Conservation (phyloP, 2,113 vertebrate genomes). For the Engraulis encrasicolus region DNA sequence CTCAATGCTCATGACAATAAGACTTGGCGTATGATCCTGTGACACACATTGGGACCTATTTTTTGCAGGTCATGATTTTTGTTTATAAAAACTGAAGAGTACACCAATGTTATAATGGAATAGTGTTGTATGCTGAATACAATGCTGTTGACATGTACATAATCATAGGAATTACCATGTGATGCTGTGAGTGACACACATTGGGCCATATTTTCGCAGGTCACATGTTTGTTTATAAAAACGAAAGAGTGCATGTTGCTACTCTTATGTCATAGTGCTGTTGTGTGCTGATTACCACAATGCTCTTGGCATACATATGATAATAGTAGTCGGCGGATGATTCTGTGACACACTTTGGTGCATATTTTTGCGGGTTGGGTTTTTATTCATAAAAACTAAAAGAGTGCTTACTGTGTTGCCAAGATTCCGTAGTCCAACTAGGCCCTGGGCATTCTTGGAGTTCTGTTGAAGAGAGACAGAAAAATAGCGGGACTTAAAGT, state of each 20-base stretch:
- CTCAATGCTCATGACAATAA: not conserved
- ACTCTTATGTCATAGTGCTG: no score
- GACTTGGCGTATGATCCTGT: not conserved
- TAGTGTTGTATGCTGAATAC: no score
- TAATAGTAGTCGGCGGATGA: not conserved
- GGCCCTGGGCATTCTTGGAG: constrained; percentile 87
- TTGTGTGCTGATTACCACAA: no score
- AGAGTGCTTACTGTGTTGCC: constrained; percentile 91
- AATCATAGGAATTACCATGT: no score
- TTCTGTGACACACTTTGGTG: not conserved
- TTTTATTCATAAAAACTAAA: not conserved
- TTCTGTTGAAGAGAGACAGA: constrained; percentile 75
- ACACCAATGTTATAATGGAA: no score
- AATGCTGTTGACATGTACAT: no score
- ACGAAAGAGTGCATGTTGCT: no score
- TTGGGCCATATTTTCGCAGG: no score
- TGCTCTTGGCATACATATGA: no score
- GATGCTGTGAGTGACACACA: no score
- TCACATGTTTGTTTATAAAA: no score
- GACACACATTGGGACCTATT: not conserved
- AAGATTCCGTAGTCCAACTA: constrained; percentile 92
- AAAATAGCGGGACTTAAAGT: not conserved
- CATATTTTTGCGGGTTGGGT: not conserved
- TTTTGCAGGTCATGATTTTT: not conserved
- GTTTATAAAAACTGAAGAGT: not conserved